Evolutionary conservation across 1,140 invertebrate species (phyloP).

Genomic region (Eumaeus atala): DNA sequence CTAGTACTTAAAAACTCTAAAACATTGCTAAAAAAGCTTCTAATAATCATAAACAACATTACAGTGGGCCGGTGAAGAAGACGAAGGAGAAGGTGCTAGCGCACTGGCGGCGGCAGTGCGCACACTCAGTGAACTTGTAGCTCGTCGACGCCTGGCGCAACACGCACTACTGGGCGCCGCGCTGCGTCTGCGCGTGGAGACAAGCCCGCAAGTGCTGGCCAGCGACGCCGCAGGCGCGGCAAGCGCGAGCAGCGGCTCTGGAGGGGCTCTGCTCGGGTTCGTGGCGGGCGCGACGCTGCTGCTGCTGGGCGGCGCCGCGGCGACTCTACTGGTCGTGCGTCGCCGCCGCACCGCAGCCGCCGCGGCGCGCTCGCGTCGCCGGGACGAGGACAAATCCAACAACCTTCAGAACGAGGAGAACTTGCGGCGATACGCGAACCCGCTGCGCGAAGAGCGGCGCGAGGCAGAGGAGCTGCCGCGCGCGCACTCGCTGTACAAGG

Average conservation of each 20-base stretch:
- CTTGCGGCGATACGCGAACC: conserved; percentile 79
- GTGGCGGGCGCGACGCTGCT: conserved; percentile 68
- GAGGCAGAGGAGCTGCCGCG: conserved; percentile 76
- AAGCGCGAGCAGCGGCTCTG: conserved; percentile 80
- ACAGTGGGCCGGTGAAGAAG: conserved; percentile 57
- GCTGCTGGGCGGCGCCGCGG: conserved; percentile 61
- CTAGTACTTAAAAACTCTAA: too few species aligned
- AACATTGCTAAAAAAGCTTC: too few species aligned
- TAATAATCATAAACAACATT: too few species aligned
- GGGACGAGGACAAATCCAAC: conserved; percentile 90
- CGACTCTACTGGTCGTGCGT: conserved; percentile 67
- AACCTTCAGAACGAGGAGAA: conserved; percentile 94
- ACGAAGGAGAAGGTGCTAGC: conserved; percentile 34
- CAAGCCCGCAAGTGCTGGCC: conserved; percentile 78
- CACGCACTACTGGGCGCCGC: conserved; percentile 75
- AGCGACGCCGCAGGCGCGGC: conserved; percentile 80
- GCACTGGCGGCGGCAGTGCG: conserved; percentile 46
- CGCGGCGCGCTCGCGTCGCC: conserved; percentile 77
- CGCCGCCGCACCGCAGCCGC: conserved; percentile 72
- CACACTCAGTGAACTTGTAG: conserved; percentile 48
- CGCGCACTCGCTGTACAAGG: conserved; percentile 81
- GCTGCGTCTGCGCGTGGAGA: conserved; percentile 84
- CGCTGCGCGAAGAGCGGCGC: conserved; percentile 67
- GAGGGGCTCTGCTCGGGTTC: conserved; percentile 80
- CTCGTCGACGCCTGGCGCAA: conserved; percentile 51